Evolutionary conservation across 2,113 vertebrate genomes (phyloP), one percentile per base, ranked within the genome.

Genomic region (Theristicus caerulescens): DNA sequence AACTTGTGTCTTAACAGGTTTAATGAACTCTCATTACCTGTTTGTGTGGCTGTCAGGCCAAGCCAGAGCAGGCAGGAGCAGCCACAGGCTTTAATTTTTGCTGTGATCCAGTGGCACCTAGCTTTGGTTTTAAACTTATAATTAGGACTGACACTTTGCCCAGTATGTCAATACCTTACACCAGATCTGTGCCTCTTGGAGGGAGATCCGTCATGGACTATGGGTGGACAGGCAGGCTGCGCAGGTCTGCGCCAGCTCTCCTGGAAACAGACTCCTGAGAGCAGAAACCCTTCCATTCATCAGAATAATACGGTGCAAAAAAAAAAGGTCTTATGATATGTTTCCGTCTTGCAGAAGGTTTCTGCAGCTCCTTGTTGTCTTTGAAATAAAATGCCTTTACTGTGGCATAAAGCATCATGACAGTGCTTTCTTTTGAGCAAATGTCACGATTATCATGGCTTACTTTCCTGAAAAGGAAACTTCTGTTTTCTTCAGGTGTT

Each of bases 371-470:
- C 12, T 47, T 20, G 46, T 88, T 40, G 21, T 64, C 70, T 81
- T 62, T 86, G 66, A 90, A 87, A 81, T 79, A 70, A 66, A 89
- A 38, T 54, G 20, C 51, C 92, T 94, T 65, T 72, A 49, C 71
- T 83, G 15, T 87, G 82, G 66, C 10, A 8, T 51, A 85, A 72
- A 92, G 46, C 29, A 90, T n/a, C 11, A 3, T 46, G 16, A 54
- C 44, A 42, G 31, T 85, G 32, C 40, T 83, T 96, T 91, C 44
- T 36, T 44, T 89, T 77, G 19, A 90, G 85, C 52, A 89, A 65
- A 69, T 65, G 34, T 55, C 91, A 71, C 49, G 42, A 72, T 88
- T 71, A 29, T 27, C 11, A 4, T 38, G 7, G 58, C 1, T 93
- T 82, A 22, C 40, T 51, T 77, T 78, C 51, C 46, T 36, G n/a